Evolutionary conservation across 2,113 vertebrate species (phyloP).

Genomic region (Columba janthina): DNA sequence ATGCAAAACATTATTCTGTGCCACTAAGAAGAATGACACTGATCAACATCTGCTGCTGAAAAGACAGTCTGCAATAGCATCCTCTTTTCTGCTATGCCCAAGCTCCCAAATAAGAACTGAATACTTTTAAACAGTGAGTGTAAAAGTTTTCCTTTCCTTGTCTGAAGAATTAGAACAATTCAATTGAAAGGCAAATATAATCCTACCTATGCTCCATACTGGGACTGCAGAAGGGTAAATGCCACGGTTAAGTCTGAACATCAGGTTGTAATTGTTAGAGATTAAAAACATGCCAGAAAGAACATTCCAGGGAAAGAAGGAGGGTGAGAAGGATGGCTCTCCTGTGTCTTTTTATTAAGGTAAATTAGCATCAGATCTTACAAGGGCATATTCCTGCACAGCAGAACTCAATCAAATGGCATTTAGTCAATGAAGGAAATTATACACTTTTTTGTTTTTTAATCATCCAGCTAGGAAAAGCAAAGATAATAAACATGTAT

Average conservation of each 20-base stretch:
- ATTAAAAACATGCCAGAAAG: slow-evolving; percentile 54
- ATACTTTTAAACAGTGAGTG: not conserved
- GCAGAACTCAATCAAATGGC: not conserved
- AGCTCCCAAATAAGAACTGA: not conserved
- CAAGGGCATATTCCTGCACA: not conserved
- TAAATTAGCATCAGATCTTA: slow-evolving; percentile 4
- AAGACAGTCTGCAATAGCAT: not conserved
- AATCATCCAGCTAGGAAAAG: not conserved
- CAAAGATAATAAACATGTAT: not conserved
- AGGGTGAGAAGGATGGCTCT: slow-evolving; percentile 1
- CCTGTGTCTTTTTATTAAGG: not conserved
- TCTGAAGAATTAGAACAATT: slow-evolving; percentile 37
- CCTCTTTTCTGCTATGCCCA: not conserved
- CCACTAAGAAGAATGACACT: not conserved
- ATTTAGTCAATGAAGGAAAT: slow-evolving; percentile 26
- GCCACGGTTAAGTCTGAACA: slow-evolving; percentile 45
- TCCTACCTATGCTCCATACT: slow-evolving; percentile 10
- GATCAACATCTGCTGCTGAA: not conserved
- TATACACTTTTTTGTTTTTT: not conserved
- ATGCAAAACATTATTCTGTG: not conserved
- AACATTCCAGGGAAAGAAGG: slow-evolving; percentile 55
- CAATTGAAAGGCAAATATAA: slow-evolving; percentile 28
- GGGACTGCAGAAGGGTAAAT: slow-evolving; percentile 35
- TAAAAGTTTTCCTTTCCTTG: not conserved
- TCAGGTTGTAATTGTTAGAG: slow-evolving; percentile 55